Evolutionary conservation across 2,113 vertebrate genomes (phyloP).

Genomic region (Hemibagrus wyckioides): DNA sequence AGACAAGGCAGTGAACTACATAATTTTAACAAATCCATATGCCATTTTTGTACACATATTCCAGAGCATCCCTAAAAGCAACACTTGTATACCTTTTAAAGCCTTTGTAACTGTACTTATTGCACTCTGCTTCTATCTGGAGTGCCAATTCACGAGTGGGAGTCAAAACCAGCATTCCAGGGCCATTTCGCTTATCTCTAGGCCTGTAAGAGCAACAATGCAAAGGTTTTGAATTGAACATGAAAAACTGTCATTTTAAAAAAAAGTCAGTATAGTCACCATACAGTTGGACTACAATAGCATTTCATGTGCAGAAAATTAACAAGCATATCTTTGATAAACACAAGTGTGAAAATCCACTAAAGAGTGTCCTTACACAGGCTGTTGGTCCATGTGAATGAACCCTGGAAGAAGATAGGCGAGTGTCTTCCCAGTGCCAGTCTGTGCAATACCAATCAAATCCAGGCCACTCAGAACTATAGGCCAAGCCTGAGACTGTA

Average conservation of each 20-base stretch:
- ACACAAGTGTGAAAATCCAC: not conserved
- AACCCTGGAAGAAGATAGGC: constrained; percentile 94
- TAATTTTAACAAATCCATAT: not conserved
- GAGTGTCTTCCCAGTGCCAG: constrained; percentile 94
- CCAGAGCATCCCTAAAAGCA: not conserved
- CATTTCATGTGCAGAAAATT: not conserved
- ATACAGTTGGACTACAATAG: not conserved
- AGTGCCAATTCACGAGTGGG: constrained; percentile 94
- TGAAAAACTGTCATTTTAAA: not conserved
- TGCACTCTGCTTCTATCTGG: constrained; percentile 90
- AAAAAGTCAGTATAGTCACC: not conserved
- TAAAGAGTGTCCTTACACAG: constrained; percentile 75
- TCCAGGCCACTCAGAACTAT: constrained; percentile 88
- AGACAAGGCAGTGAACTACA: not conserved
- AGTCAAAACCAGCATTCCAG: constrained; percentile 93
- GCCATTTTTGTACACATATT: not conserved
- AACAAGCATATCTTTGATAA: not conserved
- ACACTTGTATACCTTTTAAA: constrained; percentile 81
- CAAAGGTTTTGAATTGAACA: not conserved
- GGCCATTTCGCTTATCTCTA: constrained; percentile 75
- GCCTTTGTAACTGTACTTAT: constrained; percentile 87
- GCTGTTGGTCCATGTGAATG: constrained; percentile 92
- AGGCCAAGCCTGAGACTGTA: constrained; percentile 93
- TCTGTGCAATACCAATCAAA: constrained; percentile 95
- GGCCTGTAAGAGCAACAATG: constrained; percentile 64